A percentile compares a stretch with the other conserved stretches of the same genome.
Conservation (phyloP, 2,888 invertebrate species). For the Dolomedes plantarius region DNA sequence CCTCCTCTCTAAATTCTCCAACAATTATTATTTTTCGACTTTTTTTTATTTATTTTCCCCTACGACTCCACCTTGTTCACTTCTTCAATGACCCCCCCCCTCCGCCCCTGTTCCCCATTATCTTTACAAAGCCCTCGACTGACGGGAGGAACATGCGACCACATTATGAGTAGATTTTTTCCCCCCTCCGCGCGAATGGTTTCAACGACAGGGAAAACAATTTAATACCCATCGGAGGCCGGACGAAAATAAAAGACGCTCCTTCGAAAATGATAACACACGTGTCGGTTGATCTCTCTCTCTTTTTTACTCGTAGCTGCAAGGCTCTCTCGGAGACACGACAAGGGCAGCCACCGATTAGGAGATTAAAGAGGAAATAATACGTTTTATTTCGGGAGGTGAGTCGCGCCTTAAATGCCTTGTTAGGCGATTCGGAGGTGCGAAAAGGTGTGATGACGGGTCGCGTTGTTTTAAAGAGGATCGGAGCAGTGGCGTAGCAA, state of each 20-base stretch:
- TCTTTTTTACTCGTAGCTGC: slow-evolving; percentile 8
- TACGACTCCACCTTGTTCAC: no score
- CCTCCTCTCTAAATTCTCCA: no score
- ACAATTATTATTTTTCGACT: no score
- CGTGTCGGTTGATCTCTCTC: slow-evolving; percentile 1
- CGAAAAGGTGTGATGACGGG: no score
- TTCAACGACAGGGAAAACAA: slow-evolving; percentile 8
- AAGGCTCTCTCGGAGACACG: neutral
- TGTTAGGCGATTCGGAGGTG: no score
- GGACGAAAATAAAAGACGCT: neutral
- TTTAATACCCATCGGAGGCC: neutral
- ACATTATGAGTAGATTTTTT: no score
- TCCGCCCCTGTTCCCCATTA: no score
- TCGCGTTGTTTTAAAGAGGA: no score
- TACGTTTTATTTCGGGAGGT: neutral
- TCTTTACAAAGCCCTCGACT: neutral
- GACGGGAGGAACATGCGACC: neutral
- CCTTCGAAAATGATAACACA: neutral
- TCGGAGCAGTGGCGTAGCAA: no score
- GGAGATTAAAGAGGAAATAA: slow-evolving; percentile 1
- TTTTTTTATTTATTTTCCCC: no score
- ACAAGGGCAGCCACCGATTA: slow-evolving; percentile 8
- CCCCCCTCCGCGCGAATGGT: no score
- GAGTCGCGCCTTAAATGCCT: slow-evolving; percentile 8
- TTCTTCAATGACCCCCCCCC: no score